Percentiles rank a stretch among this genome's conserved stretches.
Conservation (phyloP, 2,113 vertebrate genomes). For the Aphyosemion australe region DNA sequence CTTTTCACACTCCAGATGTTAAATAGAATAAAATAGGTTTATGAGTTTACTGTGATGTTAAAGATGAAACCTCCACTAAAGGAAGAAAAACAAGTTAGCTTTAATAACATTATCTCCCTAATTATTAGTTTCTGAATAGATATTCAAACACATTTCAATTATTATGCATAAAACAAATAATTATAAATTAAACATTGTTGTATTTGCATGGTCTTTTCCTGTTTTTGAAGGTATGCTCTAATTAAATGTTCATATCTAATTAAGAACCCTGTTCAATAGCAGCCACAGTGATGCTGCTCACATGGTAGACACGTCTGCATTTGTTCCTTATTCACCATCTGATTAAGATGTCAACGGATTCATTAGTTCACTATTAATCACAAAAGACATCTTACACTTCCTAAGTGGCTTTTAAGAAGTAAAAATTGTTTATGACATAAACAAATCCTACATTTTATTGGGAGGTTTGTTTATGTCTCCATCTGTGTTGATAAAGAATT, state of each 20-base stretch:
- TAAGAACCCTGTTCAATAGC: neutral
- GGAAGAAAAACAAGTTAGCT: neutral
- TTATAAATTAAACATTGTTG: neutral
- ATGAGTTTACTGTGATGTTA: neutral
- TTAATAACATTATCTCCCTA: neutral
- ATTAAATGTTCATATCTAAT: neutral
- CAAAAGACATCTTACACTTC: neutral
- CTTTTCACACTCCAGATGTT: neutral
- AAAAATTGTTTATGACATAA: neutral
- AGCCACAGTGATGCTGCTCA: neutral
- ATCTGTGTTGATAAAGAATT: neutral
- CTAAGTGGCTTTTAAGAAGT: neutral
- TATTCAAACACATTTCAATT: too few relatives aligned
- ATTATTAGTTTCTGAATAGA: neutral
- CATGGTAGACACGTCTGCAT: neutral
- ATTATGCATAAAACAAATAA: neutral
- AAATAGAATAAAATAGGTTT: neutral
- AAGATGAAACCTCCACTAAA: neutral
- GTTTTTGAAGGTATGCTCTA: neutral
- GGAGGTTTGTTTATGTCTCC: neutral
- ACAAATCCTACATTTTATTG: neutral
- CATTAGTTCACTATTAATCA: neutral
- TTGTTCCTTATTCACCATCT: neutral
- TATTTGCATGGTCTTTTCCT: neutral
- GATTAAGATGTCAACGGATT: neutral